A percentile compares a stretch with the other conserved stretches of the same genome.
These are phyloP conservation scores for Pseudococcus viburni DNA, from an alignment of 2,888 invertebrate genomes.

Conservation along the genomic window DNA sequence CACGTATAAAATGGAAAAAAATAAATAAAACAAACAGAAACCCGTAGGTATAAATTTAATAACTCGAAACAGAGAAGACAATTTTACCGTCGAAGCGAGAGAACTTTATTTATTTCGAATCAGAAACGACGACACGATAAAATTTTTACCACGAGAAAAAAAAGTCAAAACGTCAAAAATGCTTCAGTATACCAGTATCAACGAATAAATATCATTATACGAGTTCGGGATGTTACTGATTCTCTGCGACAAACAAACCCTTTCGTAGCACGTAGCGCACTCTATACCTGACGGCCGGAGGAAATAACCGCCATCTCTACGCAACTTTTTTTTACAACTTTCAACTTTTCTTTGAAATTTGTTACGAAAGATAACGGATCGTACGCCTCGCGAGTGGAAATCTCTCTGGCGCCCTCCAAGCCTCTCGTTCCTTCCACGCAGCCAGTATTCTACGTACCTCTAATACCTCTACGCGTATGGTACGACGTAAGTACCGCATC, in stretches of 20 bases:
- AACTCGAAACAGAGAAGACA: conserved; percentile 3
- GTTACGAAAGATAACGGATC: conserved; percentile 33
- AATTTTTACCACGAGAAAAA: conserved; percentile 7
- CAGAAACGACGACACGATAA: conserved; percentile 41
- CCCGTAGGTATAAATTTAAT: neutral
- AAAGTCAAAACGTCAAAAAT: conserved; percentile 46
- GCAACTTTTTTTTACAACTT: conserved; percentile 48
- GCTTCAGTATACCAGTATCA: conserved; percentile 28
- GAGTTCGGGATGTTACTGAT: conserved; percentile 52
- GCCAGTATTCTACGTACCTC: neutral
- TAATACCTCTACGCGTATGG: neutral
- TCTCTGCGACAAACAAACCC: neutral
- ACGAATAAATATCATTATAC: conserved; percentile 51
- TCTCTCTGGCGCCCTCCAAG: neutral
- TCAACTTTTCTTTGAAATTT: conserved; percentile 15
- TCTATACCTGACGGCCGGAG: conserved; percentile 41
- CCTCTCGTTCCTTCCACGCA: too few relatives aligned
- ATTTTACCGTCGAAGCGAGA: neutral
- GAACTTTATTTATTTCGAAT: conserved; percentile 30
- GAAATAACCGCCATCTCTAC: conserved; percentile 50
- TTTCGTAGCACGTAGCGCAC: conserved; percentile 32
- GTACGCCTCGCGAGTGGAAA: neutral
- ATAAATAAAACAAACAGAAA: neutral
- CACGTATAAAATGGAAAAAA: neutral
- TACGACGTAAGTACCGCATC: neutral